phyloP scores from a whole-genome alignment of 2,113 vertebrate genomes.

The Gopherus evgoodei region DNA sequence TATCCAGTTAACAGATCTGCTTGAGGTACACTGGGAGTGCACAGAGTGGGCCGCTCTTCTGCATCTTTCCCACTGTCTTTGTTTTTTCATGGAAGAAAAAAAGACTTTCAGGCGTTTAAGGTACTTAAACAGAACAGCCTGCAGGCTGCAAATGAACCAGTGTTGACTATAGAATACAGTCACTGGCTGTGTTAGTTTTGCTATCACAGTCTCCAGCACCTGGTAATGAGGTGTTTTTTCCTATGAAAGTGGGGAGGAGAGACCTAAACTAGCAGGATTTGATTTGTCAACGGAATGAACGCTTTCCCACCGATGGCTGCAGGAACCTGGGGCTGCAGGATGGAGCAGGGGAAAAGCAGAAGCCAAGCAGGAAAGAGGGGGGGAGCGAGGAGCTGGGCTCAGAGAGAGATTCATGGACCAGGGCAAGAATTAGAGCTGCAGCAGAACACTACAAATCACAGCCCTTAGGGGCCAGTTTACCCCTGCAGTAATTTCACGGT shows the following conservation, averaged over 20 bases:
- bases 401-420: neutral
- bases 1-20: neutral
- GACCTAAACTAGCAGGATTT: neutral
- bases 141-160: neutral
- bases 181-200: neutral
- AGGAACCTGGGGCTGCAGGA: neutral
- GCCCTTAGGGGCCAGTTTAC: neutral
- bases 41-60: neutral
- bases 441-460: neutral
- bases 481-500: neutral
- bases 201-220: neutral
- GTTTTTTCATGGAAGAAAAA: neutral
- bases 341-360: neutral
- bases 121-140: neutral
- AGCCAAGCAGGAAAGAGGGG: neutral
- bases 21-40: neutral
- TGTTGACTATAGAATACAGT: neutral
- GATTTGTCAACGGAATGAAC: neutral
- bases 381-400: neutral
- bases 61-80: neutral
- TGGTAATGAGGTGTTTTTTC: neutral
- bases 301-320: neutral
- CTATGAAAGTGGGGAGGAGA: neutral
- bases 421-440: neutral
- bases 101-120: neutral